Percentiles rank a stretch among this genome's conserved stretches.
Evolutionary conservation across 2,888 invertebrate species (phyloP).

Genomic region (Taphrorychus bicolor): DNA sequence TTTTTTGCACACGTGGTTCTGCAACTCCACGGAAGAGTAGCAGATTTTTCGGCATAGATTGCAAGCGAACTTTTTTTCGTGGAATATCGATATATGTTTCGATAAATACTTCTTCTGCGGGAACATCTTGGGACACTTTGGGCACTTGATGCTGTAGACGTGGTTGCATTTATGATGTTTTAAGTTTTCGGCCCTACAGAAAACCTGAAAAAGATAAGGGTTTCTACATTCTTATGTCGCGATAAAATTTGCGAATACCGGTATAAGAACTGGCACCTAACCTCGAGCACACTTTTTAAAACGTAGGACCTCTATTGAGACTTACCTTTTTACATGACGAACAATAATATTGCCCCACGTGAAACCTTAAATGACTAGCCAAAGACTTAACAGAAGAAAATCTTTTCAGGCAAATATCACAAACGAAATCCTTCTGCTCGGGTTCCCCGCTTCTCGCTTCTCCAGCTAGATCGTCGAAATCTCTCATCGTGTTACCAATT

Average conservation of each 20-base stretch:
- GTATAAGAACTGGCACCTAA: too few species aligned
- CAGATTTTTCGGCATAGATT: conserved; percentile 48
- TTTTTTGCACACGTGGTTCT: conserved; percentile 49
- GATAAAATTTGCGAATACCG: too few species aligned
- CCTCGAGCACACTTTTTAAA: too few species aligned
- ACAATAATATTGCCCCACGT: conserved; percentile 63
- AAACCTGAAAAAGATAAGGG: conserved; percentile 53
- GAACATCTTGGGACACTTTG: conserved; percentile 56
- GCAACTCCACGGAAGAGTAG: conserved; percentile 46
- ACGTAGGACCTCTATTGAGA: too few species aligned
- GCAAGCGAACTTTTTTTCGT: conserved; percentile 51
- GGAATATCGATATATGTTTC: conserved; percentile 57
- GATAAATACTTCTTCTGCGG: conserved; percentile 59
- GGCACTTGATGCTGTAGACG: conserved; percentile 46
- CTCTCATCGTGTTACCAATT: conserved; percentile 45
- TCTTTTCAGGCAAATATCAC: conserved; percentile 55
- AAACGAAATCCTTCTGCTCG: conserved; percentile 45
- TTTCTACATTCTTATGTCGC: neutral
- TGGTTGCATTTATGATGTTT: conserved; percentile 53
- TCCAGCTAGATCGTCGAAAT: conserved; percentile 50
- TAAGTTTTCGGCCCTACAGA: conserved; percentile 60
- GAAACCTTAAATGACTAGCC: conserved; percentile 61
- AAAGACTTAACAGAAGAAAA: conserved; percentile 49
- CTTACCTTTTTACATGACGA: conserved; percentile 58
- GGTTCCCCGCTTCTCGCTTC: neutral